These are phyloP conservation scores for Aplysina aerophoba DNA, from an alignment of 37 sponge, comb jelly and placozoan species.

Conservation along the genomic window DNA sequence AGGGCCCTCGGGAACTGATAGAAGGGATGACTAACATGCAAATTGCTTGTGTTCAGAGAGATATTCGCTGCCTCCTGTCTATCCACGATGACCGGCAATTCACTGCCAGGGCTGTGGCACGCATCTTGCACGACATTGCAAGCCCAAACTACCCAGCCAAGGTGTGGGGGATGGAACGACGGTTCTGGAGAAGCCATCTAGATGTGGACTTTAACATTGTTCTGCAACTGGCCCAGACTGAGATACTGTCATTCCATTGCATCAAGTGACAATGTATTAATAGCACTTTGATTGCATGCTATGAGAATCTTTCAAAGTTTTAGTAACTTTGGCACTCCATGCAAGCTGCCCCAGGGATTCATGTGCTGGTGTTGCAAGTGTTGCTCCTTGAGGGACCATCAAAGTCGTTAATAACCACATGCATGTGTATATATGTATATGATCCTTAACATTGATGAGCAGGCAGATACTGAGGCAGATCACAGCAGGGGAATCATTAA, in stretches of 20 bases:
- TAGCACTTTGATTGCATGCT: too few species aligned
- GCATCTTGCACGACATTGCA: conserved; percentile 93
- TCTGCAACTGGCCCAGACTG: conserved; percentile 69
- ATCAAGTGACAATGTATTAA: too few species aligned
- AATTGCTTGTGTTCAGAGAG: conserved; percentile 40
- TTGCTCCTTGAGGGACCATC: too few species aligned
- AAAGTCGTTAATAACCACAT: too few species aligned
- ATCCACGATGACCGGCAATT: conserved; percentile 74
- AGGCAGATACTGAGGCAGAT: too few species aligned
- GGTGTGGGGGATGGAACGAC: conserved; percentile 83
- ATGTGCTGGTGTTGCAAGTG: too few species aligned
- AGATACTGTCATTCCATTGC: conserved; percentile 34
- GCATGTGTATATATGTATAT: too few species aligned
- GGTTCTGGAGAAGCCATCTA: conserved; percentile 86
- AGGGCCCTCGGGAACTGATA: neutral
- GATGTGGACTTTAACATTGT: conserved; percentile 84
- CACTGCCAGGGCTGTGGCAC: conserved; percentile 83
- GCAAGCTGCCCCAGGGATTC: too few species aligned
- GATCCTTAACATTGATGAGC: too few species aligned
- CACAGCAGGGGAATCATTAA: too few species aligned
- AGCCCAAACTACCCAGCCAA: conserved; percentile 92
- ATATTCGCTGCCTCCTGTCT: conserved; percentile 71
- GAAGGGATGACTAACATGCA: conserved; percentile 20
- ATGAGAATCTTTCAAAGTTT: too few species aligned
- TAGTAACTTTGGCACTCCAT: too few species aligned